Percentiles rank a stretch among this genome's conserved stretches.
Conservation (phyloP, 2,888 invertebrate species). For the Thymelicus sylvestris region DNA sequence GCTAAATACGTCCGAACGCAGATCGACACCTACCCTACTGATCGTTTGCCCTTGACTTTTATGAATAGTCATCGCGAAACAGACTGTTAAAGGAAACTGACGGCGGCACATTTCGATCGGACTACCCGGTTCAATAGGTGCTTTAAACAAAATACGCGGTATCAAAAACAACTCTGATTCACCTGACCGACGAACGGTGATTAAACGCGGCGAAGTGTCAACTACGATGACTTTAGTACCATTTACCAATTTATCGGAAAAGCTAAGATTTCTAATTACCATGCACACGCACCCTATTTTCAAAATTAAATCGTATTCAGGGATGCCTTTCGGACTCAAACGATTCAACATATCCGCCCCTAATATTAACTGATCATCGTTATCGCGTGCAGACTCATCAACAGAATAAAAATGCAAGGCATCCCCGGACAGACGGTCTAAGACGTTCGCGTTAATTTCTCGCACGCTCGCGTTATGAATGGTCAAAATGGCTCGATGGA, state of each 20-base stretch:
- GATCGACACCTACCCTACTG: too few species aligned
- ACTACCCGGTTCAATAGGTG: too few species aligned
- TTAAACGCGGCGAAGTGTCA: neutral
- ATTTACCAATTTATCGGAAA: neutral
- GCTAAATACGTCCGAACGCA: too few species aligned
- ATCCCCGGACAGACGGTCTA: neutral
- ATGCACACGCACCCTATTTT: too few species aligned
- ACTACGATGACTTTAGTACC: neutral
- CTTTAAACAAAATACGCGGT: neutral
- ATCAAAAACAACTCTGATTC: too few species aligned
- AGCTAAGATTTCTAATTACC: neutral
- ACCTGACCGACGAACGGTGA: too few species aligned
- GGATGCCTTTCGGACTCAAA: too few species aligned
- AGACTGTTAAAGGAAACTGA: neutral
- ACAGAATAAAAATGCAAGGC: too few species aligned
- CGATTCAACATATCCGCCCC: too few species aligned
- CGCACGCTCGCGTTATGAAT: neutral
- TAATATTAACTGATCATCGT: neutral
- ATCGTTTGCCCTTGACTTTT: neutral
- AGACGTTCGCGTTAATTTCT: neutral
- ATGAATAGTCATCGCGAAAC: conserved; percentile 1
- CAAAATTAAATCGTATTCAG: too few species aligned
- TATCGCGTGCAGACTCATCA: neutral
- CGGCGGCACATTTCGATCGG: neutral
- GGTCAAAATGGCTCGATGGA: neutral